phyloP scores from a whole-genome alignment of 2,797 vertebrate genomes.

The Cheirogaleus major region DNA sequence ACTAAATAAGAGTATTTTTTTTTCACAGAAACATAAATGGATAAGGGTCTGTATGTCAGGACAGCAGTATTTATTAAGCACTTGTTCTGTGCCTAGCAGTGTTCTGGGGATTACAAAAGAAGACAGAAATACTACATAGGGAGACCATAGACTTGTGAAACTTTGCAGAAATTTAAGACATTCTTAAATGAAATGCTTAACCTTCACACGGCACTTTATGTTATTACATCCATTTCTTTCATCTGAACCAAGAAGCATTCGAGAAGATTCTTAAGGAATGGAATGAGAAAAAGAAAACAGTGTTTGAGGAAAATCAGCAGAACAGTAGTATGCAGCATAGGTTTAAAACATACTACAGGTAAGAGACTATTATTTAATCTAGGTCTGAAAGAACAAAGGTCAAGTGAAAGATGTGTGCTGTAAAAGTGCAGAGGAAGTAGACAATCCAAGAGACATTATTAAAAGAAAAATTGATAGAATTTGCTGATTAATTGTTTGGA shows the following conservation, averaged over 20 bases:
- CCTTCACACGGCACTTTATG: background rate
- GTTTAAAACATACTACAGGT: background rate
- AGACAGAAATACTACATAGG: background rate
- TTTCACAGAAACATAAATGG: background rate
- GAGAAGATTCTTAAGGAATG: background rate
- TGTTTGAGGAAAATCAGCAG: background rate
- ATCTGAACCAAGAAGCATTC: background rate
- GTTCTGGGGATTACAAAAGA: background rate
- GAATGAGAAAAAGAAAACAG: background rate
- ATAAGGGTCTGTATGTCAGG: background rate
- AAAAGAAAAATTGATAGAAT: background rate
- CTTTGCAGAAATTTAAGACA: background rate
- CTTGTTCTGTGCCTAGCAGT: background rate
- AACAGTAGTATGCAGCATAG: background rate
- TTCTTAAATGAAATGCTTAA: background rate
- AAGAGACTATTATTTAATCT: background rate
- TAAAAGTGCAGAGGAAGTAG: background rate
- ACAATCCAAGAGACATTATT: background rate
- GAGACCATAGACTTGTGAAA: background rate
- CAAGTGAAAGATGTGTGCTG: background rate
- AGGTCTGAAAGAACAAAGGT: background rate
- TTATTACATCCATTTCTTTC: background rate
- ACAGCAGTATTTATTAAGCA: background rate
- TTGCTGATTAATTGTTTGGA: background rate
- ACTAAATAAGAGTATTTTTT: background rate